Base-by-base conservation (phyloP, 1,140 invertebrate species). In the Magallana gigas region DNA sequence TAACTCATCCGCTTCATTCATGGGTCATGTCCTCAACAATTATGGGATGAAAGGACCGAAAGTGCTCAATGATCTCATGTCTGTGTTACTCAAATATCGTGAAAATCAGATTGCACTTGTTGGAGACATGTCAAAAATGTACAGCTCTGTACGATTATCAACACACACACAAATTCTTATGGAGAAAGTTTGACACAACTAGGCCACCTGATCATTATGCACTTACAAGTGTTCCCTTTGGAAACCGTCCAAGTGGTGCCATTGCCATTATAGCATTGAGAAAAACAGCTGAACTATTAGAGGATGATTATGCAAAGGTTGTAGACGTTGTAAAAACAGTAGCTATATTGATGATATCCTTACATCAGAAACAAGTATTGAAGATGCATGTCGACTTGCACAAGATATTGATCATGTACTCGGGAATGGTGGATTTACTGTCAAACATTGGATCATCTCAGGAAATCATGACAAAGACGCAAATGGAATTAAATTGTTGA, bases 111-210 rank as follows among this genome's bases (percentile, higher is more conserved):
- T 83, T 12, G 87, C 56, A 14, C 29, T 88, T n/a, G 36, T 58
- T 56, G 76, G 76, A 81, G 83, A 88, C 60, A 85, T 85, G 16
- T 85, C 84, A 8, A 88, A 88, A 59, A 83, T 85, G 87, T 88
- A 88, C 14, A 85, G 85, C 36, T 60, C 83, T 6, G 80, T 88
- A 29, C 57, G 29, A n/a, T 16, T 86, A n/a, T 58, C 83, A 48
- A n/a, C 18, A 64, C 0, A 14, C 23, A 18, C 87, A 88, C 56
- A 0, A 8, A 23, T 85, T 85, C 60, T 59, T 88, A 57, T 85
- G 84, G 84, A 85, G 87, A 82, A 68, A 88, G 29, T 62, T 85
- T 4, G 57, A 88, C 16, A 29, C 48, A 2, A 57, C 64, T 8
- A 81, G 60, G 57, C 1, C 60, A 7, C 71, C 87, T n/a, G 87